Base-by-base conservation (phyloP, 2,888 invertebrate species). In the Mystacides longicornis region DNA sequence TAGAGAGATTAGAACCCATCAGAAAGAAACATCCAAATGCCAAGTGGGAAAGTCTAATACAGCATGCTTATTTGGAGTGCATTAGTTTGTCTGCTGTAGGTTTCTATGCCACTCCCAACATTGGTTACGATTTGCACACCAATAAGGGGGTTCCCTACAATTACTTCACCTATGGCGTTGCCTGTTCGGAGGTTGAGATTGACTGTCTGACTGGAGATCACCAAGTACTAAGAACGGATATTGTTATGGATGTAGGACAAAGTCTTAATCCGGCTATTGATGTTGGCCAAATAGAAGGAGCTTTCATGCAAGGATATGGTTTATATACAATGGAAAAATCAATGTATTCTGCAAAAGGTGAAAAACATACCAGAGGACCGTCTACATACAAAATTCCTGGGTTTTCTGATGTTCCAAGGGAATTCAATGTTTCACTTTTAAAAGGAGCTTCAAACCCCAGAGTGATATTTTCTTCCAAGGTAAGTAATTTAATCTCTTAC, bases 241-340 rank as follows among this genome's bases (percentile, higher is more conserved):
- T 97, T 64, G 94, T 97, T 0, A 96, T 97, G 95, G 97, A 97
- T 74, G 80, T 97, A 63, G 96, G 96, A 1, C 86, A 90, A 63
- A 95, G 95, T 71, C 73, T 97, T 53, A 97, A 97, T 72, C 97
- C 97, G 2, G 95, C 96, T 1, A 93, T 97, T 62, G 97, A 97
- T 65, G 89, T 97, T 64, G 97, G 96, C 0, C 97, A 97, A 77
- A 87, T 97, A n/a, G 97, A 97, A 74, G 97, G 97, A 2, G 96
- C 81, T 0, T 97, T 95, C 65, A 80, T 93, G 67, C 95, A 96
- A 79, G 97, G 97, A 0, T 93, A 93, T 65, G 97, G 96, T 1
- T 69, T 97, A 55, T 94, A 89, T 65, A 89, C 90, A 0, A 74
- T 96, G 66, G 96, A 97, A 71, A 93, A 96, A 69, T 74, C 93